Percentiles rank a stretch among this genome's conserved stretches.
Conservation (phyloP, 2,113 vertebrate genomes). For the Phrynosoma platyrhinos region DNA sequence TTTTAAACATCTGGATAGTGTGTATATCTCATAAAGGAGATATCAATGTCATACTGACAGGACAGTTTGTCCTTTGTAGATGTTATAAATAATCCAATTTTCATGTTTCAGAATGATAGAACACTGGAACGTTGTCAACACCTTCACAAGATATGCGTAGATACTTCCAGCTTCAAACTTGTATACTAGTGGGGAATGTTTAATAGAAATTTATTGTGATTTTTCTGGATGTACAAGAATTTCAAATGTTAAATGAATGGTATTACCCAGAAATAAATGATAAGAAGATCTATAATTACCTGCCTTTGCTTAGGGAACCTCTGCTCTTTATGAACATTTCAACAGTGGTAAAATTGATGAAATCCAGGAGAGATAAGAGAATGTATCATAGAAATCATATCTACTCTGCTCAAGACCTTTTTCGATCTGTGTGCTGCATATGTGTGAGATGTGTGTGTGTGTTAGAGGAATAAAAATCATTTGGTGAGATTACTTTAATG, state of each 20-base stretch:
- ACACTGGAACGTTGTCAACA: not conserved
- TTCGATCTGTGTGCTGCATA: conserved; percentile 5
- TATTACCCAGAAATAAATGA: not conserved
- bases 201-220: not conserved
- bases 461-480: conserved; percentile 14
- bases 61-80: not conserved
- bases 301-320: not conserved
- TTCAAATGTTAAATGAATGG: not conserved
- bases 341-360: fast-evolving
- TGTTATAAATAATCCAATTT: not conserved
- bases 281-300: not conserved
- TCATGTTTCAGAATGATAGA: not conserved
- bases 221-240: not conserved
- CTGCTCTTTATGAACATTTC: not conserved
- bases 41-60: not conserved
- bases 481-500: conserved; percentile 5
- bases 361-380: conserved; percentile 24
- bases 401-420: conserved; percentile 15
- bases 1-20: not conserved
- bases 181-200: not conserved
- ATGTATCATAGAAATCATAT: not conserved
- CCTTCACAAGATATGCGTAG: not conserved
- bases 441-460: not conserved
- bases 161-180: not conserved
- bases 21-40: not conserved